Evolutionary conservation across 2,113 vertebrate species (phyloP), one percentile per base, ranked within the genome.

Genomic region (Microtus montanus): DNA sequence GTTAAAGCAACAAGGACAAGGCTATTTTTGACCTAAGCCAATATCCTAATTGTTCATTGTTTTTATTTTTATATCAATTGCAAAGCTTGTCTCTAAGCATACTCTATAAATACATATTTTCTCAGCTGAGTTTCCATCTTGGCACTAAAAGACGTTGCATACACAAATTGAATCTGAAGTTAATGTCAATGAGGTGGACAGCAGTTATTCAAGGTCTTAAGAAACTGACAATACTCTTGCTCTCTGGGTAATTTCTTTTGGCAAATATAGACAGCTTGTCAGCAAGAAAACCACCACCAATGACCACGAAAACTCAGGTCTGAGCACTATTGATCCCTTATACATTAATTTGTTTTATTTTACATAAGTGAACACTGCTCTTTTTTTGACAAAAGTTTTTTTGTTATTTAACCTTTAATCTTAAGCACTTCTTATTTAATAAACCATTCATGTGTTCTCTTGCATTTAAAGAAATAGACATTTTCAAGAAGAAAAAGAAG

Each of bases 1-100:
- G n/a, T 80, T 88, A 96, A 89, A 84, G 24, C 7, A 92, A 88
- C 20, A 71, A 93, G 38, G 66, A 70, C 20, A 41, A 54, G 38
- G 22, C 0, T 80, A 26, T 82, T 86, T 91, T 11, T 15, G 11
- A 26, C n/a, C 20, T 73, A 93, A 80, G 26, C 28, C n/a, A 89
- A 10, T 64, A 26, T 58, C 75, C 30, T 86, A 66, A 63, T 66
- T 87, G 26, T 1, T 68, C 13, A 63, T 35, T 92, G 58, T 14
- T 80, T 87, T 87, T 58, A 41, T 47, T 70, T 92, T 75, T 64
- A 38, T 33, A 94, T 8, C 74, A 52, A 77, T 41, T 90, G 20
- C 17, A 54, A 89, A 80, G 28, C 1, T 79, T 71, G 28, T 54
- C 38, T 94, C 20, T 90, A 63, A 70, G 8, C 49, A 47, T 33